phyloP scores from a whole-genome alignment of 2,797 vertebrate genomes.

The Gallinago nigripennis region DNA sequence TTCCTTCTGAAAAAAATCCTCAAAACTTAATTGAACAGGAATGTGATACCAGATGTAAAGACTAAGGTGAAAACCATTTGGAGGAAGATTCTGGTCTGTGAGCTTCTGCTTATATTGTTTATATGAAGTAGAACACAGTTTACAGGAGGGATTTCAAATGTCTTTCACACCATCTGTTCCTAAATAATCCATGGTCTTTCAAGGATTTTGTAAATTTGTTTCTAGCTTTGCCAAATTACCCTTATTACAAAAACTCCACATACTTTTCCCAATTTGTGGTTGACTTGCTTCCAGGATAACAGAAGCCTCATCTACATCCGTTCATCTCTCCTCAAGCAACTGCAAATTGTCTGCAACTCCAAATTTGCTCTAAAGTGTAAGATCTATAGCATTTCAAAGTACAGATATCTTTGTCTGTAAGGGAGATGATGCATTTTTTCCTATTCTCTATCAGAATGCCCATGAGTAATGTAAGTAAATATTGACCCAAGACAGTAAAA shows the following conservation, averaged over 20 bases:
- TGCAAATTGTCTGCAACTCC: background rate
- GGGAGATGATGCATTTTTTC: background rate
- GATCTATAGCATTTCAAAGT: background rate
- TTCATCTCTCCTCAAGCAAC: background rate
- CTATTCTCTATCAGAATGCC: background rate
- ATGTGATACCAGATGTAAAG: background rate
- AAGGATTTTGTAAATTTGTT: constrained; percentile 33
- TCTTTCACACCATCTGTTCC: constrained; percentile 31
- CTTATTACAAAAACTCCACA: background rate
- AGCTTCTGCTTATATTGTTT: background rate
- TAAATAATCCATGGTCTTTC: constrained; percentile 26
- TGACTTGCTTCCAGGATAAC: constrained; percentile 4
- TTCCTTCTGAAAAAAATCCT: background rate
- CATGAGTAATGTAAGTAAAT: background rate
- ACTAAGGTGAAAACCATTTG: background rate
- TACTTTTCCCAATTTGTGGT: background rate
- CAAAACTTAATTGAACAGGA: background rate
- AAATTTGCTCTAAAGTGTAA: background rate
- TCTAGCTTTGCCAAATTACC: constrained; percentile 43
- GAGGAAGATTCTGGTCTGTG: background rate
- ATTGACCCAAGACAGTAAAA: background rate
- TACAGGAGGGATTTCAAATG: constrained; percentile 30
- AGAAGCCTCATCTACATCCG: background rate
- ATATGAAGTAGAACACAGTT: background rate
- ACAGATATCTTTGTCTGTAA: background rate